Base-by-base conservation (phyloP, 2,888 invertebrate genomes). In the Cepaea hortensis region DNA sequence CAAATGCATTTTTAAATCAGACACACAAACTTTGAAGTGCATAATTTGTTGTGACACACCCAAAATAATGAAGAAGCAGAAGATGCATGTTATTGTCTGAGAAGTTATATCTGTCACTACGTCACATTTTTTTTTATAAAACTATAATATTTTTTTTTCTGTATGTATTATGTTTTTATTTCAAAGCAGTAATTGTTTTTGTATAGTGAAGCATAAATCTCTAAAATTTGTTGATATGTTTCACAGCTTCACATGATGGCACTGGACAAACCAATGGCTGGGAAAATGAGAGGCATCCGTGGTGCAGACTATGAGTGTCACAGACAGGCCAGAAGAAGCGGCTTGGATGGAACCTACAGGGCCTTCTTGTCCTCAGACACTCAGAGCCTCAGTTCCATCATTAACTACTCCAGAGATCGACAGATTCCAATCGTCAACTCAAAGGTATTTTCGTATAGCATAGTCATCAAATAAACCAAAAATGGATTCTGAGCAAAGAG, bases 261-360 rank as follows among this genome's bases (percentile, higher is more conserved):
- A 0, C 95, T 99, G 89, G 99, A 99, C 95, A 97, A 97, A 90
- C 98, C 99, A 0, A 96, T 97, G 92, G 96, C 96, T 9, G 99
- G 99, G 7, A 97, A 98, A 94, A 97, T 98, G 96, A 97, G 97
- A 92, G 99, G 99, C 0, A 96, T 98, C n/a, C 96, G 98, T 55
- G 97, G 98, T 48, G 98, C 98, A 15, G 99, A 99, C 95, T 98
- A 97, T 93, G 96, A 97, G 81, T 99, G 99, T 95, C 98, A 98
- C 95, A 96, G 98, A 84, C 98, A 99, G 95, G 97, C 98, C 0
- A 96, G 97, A 88, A 95, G 97, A 85, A 97, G 98, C 18, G 98
- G 98, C 9, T 96, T 98, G 81, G 95, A 96, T 9, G 95, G 95
- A 65, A 98, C 98, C 68, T 98, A 98, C 96, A 96, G 98, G 93